Evolutionary conservation across 2,113 vertebrate genomes (phyloP).

Genomic region (Eurystomus gularis): DNA sequence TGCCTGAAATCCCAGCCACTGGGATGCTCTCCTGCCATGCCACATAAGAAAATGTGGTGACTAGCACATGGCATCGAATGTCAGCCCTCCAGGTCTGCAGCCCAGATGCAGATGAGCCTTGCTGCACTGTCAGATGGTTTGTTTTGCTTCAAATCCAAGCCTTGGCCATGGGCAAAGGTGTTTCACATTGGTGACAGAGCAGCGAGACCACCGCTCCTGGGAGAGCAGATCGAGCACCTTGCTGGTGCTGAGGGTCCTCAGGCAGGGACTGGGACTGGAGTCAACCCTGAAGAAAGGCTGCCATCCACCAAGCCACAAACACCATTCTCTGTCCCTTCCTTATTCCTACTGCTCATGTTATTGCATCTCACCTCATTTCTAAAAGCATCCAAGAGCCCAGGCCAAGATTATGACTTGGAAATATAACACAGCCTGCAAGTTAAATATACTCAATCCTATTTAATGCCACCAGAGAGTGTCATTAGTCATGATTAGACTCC

Average conservation of each 20-base stretch:
- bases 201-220: neutral
- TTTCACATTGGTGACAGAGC: neutral
- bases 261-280: neutral
- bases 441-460: conserved; percentile 6
- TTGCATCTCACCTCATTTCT: neutral
- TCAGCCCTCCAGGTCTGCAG: neutral
- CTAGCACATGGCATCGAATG: neutral
- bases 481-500: neutral
- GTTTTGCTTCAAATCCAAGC: neutral
- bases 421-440: neutral
- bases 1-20: neutral
- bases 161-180: neutral
- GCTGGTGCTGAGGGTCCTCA: neutral
- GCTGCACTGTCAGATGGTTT: rapidly evolving
- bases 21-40: neutral
- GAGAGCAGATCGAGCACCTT: neutral
- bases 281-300: neutral
- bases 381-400: neutral
- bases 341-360: neutral
- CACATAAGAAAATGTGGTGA: rapidly evolving
- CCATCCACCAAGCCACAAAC: neutral
- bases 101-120: rapidly evolving
- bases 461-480: neutral
- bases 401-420: neutral
- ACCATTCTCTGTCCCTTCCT: neutral